These are phyloP conservation scores for Xestia sexstrigata DNA, from an alignment of 2,888 invertebrate genomes.

Conservation along the genomic window DNA sequence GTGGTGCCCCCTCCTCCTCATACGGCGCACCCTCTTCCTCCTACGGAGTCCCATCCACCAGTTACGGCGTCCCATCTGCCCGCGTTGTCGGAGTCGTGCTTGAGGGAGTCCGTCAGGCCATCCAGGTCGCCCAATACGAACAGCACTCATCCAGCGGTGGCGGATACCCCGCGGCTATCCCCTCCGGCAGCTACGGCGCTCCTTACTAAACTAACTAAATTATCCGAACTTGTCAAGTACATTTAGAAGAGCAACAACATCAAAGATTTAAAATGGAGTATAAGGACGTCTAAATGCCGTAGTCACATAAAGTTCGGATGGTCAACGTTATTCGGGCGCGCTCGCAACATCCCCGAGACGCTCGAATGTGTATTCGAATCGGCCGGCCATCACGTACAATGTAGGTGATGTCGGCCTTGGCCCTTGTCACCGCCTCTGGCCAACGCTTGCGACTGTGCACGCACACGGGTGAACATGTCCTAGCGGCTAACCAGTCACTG, in stretches of 20 bases:
- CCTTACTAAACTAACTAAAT: constrained; percentile 86
- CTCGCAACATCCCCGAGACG: constrained; percentile 75
- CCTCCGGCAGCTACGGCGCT: constrained; percentile 93
- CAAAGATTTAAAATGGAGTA: constrained; percentile 44
- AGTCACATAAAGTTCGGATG: constrained; percentile 71
- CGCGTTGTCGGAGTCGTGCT: constrained; percentile 96
- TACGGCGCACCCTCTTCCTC: constrained; percentile 92
- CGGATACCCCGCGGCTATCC: constrained; percentile 91
- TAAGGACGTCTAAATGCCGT: constrained; percentile 59
- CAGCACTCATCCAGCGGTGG: constrained; percentile 89
- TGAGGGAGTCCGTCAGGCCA: constrained; percentile 96
- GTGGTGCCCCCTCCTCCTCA: constrained; percentile 92
- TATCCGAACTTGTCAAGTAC: constrained; percentile 64
- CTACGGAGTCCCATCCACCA: constrained; percentile 92
- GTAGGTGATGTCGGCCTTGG: constrained; percentile 85
- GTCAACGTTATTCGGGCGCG: constrained; percentile 81
- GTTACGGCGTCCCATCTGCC: constrained; percentile 83
- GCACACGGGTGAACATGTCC: constrained; percentile 83
- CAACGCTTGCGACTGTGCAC: constrained; percentile 90
- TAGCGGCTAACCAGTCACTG: constrained; percentile 85
- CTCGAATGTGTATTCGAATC: constrained; percentile 83
- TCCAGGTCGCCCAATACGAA: constrained; percentile 96
- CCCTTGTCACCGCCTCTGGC: constrained; percentile 77
- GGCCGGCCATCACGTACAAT: constrained; percentile 87
- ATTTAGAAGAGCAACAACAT: constrained; percentile 63